Evolutionary conservation across 2,888 invertebrate genomes (phyloP).

Genomic region (Seira ritae): DNA sequence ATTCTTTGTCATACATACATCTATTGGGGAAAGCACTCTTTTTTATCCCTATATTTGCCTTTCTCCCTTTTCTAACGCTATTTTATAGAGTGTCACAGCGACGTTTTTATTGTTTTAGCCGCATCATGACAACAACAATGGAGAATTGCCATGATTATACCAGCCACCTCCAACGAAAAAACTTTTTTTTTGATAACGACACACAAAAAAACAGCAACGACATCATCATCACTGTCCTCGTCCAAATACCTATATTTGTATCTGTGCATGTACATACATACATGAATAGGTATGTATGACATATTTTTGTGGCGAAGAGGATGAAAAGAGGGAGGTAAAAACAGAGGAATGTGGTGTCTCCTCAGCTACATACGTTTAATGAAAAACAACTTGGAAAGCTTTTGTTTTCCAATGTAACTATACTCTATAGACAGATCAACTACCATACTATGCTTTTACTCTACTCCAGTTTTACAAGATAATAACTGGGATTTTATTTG

Average conservation of each 20-base stretch:
- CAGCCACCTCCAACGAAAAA: neutral
- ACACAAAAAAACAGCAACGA: too few relatives aligned
- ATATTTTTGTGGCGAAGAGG: neutral
- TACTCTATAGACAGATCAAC: neutral
- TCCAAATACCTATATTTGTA: too few relatives aligned
- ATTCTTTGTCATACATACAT: neutral
- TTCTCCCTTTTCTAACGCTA: too few relatives aligned
- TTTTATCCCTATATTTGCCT: neutral
- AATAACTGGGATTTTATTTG: neutral
- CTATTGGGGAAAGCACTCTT: neutral
- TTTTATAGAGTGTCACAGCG: constrained; percentile 17
- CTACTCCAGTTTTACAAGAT: neutral
- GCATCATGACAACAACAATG: neutral
- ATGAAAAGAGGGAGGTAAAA: neutral
- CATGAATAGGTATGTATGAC: neutral
- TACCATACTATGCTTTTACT: too few relatives aligned
- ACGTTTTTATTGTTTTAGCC: constrained; percentile 34
- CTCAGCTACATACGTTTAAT: neutral
- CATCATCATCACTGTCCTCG: too few relatives aligned
- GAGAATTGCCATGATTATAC: neutral
- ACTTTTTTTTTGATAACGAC: neutral
- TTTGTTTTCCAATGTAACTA: neutral
- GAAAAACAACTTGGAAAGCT: neutral
- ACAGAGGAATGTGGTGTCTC: neutral
- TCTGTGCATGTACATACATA: neutral